phyloP scores from a whole-genome alignment of 2,888 invertebrate genomes.

The Pammene aurita region DNA sequence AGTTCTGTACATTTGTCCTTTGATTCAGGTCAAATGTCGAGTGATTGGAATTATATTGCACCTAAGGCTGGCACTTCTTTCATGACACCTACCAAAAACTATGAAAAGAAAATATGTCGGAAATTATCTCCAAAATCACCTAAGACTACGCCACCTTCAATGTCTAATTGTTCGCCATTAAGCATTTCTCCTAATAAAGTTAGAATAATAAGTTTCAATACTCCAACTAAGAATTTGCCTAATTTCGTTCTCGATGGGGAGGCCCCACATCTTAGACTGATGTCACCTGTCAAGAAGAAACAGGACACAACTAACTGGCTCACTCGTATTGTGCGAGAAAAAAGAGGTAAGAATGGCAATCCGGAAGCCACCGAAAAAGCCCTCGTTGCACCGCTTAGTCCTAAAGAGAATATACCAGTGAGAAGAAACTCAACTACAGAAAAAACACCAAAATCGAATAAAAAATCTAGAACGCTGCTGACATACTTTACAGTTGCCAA shows the following conservation, averaged over 20 bases:
- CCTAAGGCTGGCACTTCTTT: constrained; percentile 61
- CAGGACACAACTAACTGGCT: constrained; percentile 89
- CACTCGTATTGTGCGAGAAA: constrained; percentile 66
- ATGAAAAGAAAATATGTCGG: constrained; percentile 57
- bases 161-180: constrained; percentile 51
- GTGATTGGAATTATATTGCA: constrained; percentile 58
- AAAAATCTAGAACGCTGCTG: constrained; percentile 61
- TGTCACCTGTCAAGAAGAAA: constrained; percentile 86
- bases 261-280: constrained; percentile 88
- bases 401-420: constrained; percentile 58
- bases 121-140: constrained; percentile 60
- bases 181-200: constrained; percentile 56
- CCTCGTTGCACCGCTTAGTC: constrained; percentile 53
- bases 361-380: constrained; percentile 41
- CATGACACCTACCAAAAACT: constrained; percentile 69
- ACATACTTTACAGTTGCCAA: constrained; percentile 66
- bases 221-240: constrained; percentile 88
- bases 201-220: constrained; percentile 60
- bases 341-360: constrained; percentile 46
- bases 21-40: constrained; percentile 39
- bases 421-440: constrained; percentile 62
- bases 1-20: constrained; percentile 48
- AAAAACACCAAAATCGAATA: constrained; percentile 55
- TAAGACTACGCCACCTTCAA: constrained; percentile 50
- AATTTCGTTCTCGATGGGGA: constrained; percentile 90